Percentiles rank a stretch among this genome's conserved stretches.
phyloP scores from a whole-genome alignment of 2,113 vertebrate species.

The Chamaea fasciata region DNA sequence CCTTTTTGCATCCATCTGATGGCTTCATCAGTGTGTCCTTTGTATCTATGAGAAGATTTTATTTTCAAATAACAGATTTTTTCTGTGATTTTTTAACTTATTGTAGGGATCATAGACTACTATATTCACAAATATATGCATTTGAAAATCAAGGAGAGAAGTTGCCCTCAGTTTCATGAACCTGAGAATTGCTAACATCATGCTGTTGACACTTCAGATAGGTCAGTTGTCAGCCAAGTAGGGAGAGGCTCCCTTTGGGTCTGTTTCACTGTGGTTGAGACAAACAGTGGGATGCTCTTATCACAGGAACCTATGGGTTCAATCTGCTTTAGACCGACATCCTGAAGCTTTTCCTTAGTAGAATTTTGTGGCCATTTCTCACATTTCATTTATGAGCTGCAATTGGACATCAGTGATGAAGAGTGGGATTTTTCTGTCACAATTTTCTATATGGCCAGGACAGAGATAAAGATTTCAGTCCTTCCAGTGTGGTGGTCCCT shows the following conservation, averaged over 20 bases:
- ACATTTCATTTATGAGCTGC: not conserved
- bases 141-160: not conserved
- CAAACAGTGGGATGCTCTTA: no score
- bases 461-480: not conserved
- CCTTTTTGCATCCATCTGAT: fast-evolving
- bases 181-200: not conserved
- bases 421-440: not conserved
- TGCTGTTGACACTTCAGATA: not conserved
- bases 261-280: not conserved
- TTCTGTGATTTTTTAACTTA: not conserved
- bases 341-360: not conserved
- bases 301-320: fast-evolving
- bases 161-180: not conserved
- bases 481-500: not conserved
- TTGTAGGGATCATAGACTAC: not conserved
- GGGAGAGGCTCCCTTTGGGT: not conserved
- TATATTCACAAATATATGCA: not conserved
- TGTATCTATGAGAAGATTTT: not conserved
- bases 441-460: not conserved
- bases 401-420: not conserved
- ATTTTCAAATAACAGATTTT: not conserved
- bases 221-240: not conserved
- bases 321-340: not conserved
- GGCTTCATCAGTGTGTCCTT: fast-evolving
- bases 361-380: not conserved